Conservation (phyloP, 2,113 vertebrate genomes). For the Lophura nycthemera region DNA sequence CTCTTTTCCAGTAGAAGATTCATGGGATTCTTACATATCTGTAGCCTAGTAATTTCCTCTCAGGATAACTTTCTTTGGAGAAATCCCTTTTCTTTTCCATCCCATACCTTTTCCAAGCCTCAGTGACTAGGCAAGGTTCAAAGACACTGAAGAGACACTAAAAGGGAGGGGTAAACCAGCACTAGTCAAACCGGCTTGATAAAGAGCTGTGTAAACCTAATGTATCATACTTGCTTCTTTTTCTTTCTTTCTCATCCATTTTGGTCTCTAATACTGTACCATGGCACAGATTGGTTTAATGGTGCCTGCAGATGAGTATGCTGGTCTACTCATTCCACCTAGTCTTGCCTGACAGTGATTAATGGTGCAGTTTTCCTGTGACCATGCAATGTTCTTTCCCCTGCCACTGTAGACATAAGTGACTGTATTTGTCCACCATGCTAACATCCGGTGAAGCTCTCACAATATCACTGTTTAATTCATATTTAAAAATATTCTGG, state of each 20-base stretch:
- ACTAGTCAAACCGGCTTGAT: neutral
- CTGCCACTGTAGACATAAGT: neutral
- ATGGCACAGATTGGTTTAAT: neutral
- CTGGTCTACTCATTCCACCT: neutral
- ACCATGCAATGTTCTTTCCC: accelerated
- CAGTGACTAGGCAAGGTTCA: neutral
- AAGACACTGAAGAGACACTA: neutral
- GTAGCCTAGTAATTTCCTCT: neutral
- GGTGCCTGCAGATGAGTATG: neutral
- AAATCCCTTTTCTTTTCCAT: neutral
- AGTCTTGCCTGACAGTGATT: neutral
- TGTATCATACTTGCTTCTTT: neutral
- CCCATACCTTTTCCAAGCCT: neutral
- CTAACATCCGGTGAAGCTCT: neutral
- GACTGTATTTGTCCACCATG: neutral
- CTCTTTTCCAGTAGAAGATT: neutral
- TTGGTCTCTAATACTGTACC: neutral
- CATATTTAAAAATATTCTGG: neutral
- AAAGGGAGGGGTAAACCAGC: neutral
- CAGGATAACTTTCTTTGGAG: neutral
- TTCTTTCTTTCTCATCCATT: neutral
- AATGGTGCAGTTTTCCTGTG: neutral
- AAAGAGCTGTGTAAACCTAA: neutral
- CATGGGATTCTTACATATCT: neutral
- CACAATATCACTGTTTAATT: neutral